Base-by-base conservation (phyloP, 2,888 invertebrate genomes). In the Drosophila mimica region DNA sequence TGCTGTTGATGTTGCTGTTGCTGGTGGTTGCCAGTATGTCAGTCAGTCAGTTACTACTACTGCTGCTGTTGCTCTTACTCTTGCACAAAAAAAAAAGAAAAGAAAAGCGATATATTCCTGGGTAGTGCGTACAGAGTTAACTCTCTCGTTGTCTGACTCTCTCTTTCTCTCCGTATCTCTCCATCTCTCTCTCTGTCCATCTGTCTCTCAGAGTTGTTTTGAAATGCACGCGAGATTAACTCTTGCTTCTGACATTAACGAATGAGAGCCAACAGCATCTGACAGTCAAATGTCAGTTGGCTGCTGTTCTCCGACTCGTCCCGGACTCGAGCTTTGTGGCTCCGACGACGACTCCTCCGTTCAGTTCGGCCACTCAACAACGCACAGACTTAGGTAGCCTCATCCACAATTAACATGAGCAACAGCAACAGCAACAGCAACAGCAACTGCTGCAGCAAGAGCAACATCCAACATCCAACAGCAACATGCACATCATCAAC, bases 201-300 rank as follows among this genome's bases (percentile, higher is more conserved):
- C 46, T n/a, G 28, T 53, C 67, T 66, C 58, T 57, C 51, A 33
- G 62, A 28, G 69, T 67, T 86, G 79, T 83, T 86, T 74, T 74
- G 90, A 89, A 87, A 89, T 90, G 90, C 88, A 89, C 87, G 87
- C 87, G 88, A 89, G 87, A 87, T 87, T 90, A 87, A 87, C 87
- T 89, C 90, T 89, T 89, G 87, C 78, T 72, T 74, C 86, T 87
- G 87, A 88, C 87, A 88, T 88, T 90, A 88, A 88, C 87, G 87
- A 88, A 88, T 90, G 87, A 88, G 87, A 87, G 87, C 87, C 87
- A 87, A 87, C 88, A 87, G 88, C 90, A 89, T 73, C 90, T 88
- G 87, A 90, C 87, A 88, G 89, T 90, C 87, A 90, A 90, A 90
- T 90, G 87, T 90, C 87, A 90, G 91, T 83, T 89, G 72, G 89